Evolutionary conservation across 2,113 vertebrate species (phyloP), one percentile per base, ranked within the genome.

Genomic region (Pelvicachromis taeniatus): DNA sequence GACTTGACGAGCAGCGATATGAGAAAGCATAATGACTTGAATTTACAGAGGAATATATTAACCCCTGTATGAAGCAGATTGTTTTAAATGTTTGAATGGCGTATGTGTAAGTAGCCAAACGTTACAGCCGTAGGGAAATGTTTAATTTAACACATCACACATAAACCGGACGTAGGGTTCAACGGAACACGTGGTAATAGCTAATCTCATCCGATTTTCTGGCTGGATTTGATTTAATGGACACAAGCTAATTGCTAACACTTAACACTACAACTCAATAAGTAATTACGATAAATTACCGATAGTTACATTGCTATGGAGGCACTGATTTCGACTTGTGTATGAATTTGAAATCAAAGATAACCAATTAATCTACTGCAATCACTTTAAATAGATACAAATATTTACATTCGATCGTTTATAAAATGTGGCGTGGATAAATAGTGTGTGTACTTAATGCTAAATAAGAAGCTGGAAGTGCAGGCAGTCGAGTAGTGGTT

Each of bases 231-330:
- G n/a, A 40, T 73, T 59, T 17, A 21, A 33, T 19, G 10, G 33
- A 52, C 23, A 68, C 21, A 45, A 68, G n/a, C 63, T 26, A 45
- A 29, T 9, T 70, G 65, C 38, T 2, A 42, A 42, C 63, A 50
- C 16, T 45, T 8, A 31, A 48, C 16, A 17, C 17, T 31, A 31
- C 5, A 31, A 48, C 16, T 11, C 17, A 19, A 31, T 31, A 48
- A 48, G 14, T 31, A 50, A 50, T 31, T 29, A 48, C 0, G 1
- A 10, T 19, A 48, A 19, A 73, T 11, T 1, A 50, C 0, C 26
- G 31, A 12, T 31, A 31, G 42, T 75, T 6, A n/a, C 26, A n/a
- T 50, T 75, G 1, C 3, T 19, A n/a, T n/a, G 26, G 16, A n/a
- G 23, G 6, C 45, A 2, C 23, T 31, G 42, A 73, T 0, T 73